phyloP scores from a whole-genome alignment of 1,140 invertebrate species.

The Penaeus japonicus region DNA sequence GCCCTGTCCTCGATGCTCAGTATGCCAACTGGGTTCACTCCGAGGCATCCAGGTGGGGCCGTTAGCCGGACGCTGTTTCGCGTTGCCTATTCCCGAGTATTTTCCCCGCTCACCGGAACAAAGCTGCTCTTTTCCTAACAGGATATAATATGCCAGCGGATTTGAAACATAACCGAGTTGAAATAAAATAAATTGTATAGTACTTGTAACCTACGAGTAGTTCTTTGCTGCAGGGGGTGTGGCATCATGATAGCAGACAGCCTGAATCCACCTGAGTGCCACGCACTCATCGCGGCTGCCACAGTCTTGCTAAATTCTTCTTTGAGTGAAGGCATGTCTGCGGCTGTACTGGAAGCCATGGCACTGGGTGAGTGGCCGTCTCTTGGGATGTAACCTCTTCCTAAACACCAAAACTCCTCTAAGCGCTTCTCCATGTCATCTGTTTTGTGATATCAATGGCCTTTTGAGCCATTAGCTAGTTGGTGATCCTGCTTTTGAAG shows the following conservation, averaged over 20 bases:
- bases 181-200: neutral
- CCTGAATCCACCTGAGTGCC: neutral
- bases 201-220: neutral
- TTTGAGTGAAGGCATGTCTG: slow-evolving; percentile 8
- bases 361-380: slow-evolving; percentile 4
- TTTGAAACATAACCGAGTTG: no score
- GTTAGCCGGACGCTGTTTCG: neutral
- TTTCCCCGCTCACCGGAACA: no score
- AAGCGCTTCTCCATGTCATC: no score
- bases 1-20: slow-evolving; percentile 12
- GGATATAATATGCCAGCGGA: no score
- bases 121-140: no score
- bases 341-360: slow-evolving; percentile 26
- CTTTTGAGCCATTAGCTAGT: no score
- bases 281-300: slow-evolving; percentile 14
- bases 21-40: slow-evolving; percentile 15
- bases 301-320: slow-evolving; percentile 20
- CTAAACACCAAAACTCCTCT: no score
- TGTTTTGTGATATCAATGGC: no score
- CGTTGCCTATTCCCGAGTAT: neutral
- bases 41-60: slow-evolving; percentile 5
- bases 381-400: no score
- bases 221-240: neutral
- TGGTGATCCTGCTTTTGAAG: no score
- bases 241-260: slow-evolving; percentile 10